Evolutionary conservation across 2,797 vertebrate genomes (phyloP).

Genomic region (Dermochelys coriacea): DNA sequence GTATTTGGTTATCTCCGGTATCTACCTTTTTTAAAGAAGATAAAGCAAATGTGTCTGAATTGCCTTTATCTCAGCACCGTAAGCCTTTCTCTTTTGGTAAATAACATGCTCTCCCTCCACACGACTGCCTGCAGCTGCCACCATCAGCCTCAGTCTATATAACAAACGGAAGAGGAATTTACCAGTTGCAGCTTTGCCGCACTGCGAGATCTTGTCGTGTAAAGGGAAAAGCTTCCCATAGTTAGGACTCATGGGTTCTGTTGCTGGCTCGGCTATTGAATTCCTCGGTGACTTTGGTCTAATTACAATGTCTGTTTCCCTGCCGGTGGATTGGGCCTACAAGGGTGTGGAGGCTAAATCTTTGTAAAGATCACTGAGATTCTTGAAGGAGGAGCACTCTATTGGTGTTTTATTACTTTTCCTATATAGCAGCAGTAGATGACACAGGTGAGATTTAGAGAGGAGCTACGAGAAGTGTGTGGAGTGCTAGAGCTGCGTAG

Average conservation of each 20-base stretch:
- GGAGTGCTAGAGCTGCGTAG: background rate
- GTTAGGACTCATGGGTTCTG: background rate
- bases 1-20: background rate
- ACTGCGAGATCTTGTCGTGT: background rate
- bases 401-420: background rate
- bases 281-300: background rate
- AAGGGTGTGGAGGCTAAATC: background rate
- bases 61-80: background rate
- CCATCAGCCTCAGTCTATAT: fast-evolving
- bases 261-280: background rate
- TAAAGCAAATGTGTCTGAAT: background rate
- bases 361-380: background rate
- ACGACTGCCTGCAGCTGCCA: background rate
- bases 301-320: fast-evolving
- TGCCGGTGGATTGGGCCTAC: fast-evolving
- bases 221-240: background rate
- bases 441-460: background rate
- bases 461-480: background rate
- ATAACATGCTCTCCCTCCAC: fast-evolving
- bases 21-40: fast-evolving
- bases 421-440: background rate
- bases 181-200: fast-evolving
- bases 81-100: fast-evolving
- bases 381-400: background rate
- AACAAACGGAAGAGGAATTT: background rate